Evolutionary conservation across 1,140 invertebrate species (phyloP).

Genomic region (Lepidurus couesii): DNA sequence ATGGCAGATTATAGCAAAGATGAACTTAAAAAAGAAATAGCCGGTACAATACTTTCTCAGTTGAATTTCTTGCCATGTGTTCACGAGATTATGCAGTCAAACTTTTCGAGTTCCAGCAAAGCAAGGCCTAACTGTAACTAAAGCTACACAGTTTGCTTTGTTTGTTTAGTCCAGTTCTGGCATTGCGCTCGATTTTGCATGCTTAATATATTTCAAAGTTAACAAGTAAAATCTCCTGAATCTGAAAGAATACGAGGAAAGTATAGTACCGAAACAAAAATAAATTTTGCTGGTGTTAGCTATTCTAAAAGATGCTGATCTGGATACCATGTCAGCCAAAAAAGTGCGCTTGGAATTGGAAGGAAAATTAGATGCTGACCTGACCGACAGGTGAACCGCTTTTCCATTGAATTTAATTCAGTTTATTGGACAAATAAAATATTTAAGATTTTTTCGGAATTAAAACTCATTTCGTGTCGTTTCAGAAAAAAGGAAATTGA

Average conservation of each 20-base stretch:
- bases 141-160: not conserved
- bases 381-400: constrained; percentile 54
- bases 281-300: constrained; percentile 51
- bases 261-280: constrained; percentile 26
- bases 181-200: constrained; percentile 31
- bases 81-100: no score
- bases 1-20: constrained; percentile 64
- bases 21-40: constrained; percentile 62
- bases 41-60: constrained; percentile 51
- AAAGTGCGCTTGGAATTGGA: constrained; percentile 84
- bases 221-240: constrained; percentile 29
- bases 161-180: constrained; percentile 11
- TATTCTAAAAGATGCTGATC: constrained; percentile 79
- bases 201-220: constrained; percentile 23
- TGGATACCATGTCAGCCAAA: constrained; percentile 75
- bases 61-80: not conserved
- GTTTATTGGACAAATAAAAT: constrained; percentile 24
- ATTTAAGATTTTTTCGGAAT: constrained; percentile 26
- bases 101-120: no score
- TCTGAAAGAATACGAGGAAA: not conserved
- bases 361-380: constrained; percentile 67
- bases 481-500: constrained; percentile 75
- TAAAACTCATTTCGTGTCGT: constrained; percentile 4
- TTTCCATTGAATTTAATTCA: not conserved
- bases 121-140: no score